phyloP scores from a whole-genome alignment of 2,888 invertebrate species.

The Melikaiella ostensackeni region DNA sequence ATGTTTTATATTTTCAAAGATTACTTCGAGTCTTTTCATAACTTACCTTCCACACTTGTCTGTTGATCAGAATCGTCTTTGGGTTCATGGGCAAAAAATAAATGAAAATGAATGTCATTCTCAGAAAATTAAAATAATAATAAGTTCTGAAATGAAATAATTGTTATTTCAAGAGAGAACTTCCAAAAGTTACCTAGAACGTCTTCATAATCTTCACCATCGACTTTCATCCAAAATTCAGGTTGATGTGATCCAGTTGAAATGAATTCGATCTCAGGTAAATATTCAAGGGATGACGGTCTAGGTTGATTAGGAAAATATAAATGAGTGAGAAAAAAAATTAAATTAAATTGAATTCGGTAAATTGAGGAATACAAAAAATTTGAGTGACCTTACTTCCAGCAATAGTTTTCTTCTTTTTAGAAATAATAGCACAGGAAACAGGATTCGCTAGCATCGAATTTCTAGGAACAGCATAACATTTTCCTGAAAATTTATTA shows the following conservation, averaged over 20 bases:
- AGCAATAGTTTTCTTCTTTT: not conserved
- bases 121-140: not conserved
- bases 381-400: not conserved
- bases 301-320: not conserved
- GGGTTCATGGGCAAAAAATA: not conserved
- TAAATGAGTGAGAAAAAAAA: not conserved
- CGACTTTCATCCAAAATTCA: constrained; percentile 6
- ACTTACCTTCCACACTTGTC: constrained; percentile 2
- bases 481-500: not conserved
- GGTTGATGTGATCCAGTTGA: constrained; percentile 10
- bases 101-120: not conserved
- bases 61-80: not conserved
- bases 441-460: not conserved
- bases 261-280: not conserved
- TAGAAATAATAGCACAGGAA: not conserved
- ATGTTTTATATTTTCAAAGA: not conserved
- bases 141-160: not conserved
- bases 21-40: not conserved
- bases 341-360: too few species aligned
- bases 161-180: not conserved
- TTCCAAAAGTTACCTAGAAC: not conserved
- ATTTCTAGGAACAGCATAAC: not conserved
- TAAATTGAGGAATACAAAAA: not conserved
- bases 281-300: not conserved
- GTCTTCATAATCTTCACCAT: constrained; percentile 11